Base-by-base conservation (phyloP, 2,113 vertebrate genomes). In the Gobiocypris rarus region DNA sequence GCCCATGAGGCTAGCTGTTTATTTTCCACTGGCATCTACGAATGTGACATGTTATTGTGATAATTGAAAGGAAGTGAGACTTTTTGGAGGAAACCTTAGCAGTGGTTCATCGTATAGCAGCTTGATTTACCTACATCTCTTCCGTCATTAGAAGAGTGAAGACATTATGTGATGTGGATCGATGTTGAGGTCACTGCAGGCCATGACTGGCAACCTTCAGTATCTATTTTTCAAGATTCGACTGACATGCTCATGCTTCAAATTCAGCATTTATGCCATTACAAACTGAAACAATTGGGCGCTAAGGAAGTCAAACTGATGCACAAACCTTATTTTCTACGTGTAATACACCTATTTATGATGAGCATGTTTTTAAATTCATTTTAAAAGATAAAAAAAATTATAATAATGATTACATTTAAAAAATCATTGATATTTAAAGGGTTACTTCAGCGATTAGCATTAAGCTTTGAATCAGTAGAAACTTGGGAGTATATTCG, bases 1-100 rank as follows among this genome's bases (percentile, higher is more conserved):
- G 80, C 65, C 65, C 48, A 82, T 26, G 65, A 82, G 80, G 28
- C 59, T 38, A 28, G 43, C 24, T 50, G 59, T 80, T 48, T 80
- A 67, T 80, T 80, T 80, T 5, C 78, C 34, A 17, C 43, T 22
- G 59, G 24, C 78, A n/a, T 50, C 65, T 50, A 52, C 8, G 2
- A 17, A 26, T 82, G 79, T 67, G 78, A 67, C 78, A 67, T 34
- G 45, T 24, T 65, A 43, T 69, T 67, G 58, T 67, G 80, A 56
- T 70, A 70, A 70, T 26, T 70, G 65, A 80, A 80, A 63, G 78
- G 1, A 81, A 63, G 28, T 0, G 26, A 81, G 43, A n/a, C 24
- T 80, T 28, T 41, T 38, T 77, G 19, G 7, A 54, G 48, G 31
- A 59, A 58, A 56, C 11, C 52, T 77, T 13, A 54, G 24, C 3